These are phyloP conservation scores for Haemorhous mexicanus DNA, from an alignment of 2,113 vertebrate species.

Conservation along the genomic window DNA sequence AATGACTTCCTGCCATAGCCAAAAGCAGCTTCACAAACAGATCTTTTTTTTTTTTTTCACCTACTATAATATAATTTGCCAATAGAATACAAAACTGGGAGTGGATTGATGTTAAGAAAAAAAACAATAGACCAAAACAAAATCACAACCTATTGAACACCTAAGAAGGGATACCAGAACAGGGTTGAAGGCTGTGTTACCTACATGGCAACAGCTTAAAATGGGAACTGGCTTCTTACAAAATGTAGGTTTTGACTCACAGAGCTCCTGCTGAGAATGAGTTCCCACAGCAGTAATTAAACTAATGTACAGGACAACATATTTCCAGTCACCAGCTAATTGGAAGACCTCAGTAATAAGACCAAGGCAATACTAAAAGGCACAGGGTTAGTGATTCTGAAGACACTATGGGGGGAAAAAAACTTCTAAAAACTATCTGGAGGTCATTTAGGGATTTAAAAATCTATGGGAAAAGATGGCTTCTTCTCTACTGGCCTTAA, in stretches of 20 bases:
- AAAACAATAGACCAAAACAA: background rate
- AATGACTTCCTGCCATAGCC: background rate
- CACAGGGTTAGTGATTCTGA: fast-evolving
- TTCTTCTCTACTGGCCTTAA: background rate
- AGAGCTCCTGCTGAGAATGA: background rate
- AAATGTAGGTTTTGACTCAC: background rate
- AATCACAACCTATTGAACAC: background rate
- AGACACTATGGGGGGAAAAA: background rate
- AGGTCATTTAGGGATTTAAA: conserved; percentile 17
- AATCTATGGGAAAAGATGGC: background rate
- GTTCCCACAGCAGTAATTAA: background rate
- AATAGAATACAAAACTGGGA: background rate
- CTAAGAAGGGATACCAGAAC: background rate
- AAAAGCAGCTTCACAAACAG: background rate
- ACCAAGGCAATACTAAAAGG: background rate
- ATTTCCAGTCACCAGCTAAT: background rate
- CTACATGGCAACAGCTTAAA: background rate
- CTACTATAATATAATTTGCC: background rate
- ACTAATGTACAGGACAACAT: background rate
- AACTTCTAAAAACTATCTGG: background rate
- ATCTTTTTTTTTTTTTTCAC: background rate
- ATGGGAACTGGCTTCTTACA: background rate
- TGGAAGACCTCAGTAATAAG: background rate
- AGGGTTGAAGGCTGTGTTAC: background rate
- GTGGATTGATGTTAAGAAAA: background rate